phyloP scores from a whole-genome alignment of 2,113 vertebrate species.

The Callithrix jacchus region DNA sequence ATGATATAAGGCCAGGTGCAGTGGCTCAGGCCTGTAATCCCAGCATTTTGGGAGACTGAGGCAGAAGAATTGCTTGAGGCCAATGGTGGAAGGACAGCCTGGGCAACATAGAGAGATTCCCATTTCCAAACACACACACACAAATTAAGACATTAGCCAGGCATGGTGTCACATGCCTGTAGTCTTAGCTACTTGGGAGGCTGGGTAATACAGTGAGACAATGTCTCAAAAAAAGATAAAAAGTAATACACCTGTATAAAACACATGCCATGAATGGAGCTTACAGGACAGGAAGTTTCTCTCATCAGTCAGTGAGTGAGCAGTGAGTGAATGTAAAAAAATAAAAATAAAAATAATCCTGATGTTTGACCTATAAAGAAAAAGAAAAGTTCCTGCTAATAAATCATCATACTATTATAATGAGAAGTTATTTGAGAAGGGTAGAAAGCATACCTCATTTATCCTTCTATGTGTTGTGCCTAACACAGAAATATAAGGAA shows the following conservation, averaged over 20 bases:
- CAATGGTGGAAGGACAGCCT: too few relatives aligned
- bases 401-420: not conserved
- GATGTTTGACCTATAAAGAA: constrained; percentile 26
- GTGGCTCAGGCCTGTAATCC: too few relatives aligned
- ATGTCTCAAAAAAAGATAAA: too few relatives aligned
- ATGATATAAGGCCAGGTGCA: not conserved
- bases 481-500: not conserved
- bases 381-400: not conserved
- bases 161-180: too few relatives aligned
- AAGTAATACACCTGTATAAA: not conserved
- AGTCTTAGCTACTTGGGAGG: too few relatives aligned
- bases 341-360: constrained; percentile 31
- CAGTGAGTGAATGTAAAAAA: not conserved
- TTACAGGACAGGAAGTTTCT: not conserved
- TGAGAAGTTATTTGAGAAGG: not conserved
- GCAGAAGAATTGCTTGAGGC: too few relatives aligned
- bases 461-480: not conserved
- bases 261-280: not conserved
- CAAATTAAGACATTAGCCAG: too few relatives aligned
- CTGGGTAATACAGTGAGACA: too few relatives aligned
- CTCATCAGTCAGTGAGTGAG: not conserved
- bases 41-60: too few relatives aligned
- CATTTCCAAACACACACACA: too few relatives aligned
- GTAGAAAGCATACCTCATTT: not conserved
- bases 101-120: too few relatives aligned